A percentile compares a stretch with the other conserved stretches of the same genome.
phyloP scores from a whole-genome alignment of 2,797 vertebrate genomes.

The Hozukius guyotensis region DNA sequence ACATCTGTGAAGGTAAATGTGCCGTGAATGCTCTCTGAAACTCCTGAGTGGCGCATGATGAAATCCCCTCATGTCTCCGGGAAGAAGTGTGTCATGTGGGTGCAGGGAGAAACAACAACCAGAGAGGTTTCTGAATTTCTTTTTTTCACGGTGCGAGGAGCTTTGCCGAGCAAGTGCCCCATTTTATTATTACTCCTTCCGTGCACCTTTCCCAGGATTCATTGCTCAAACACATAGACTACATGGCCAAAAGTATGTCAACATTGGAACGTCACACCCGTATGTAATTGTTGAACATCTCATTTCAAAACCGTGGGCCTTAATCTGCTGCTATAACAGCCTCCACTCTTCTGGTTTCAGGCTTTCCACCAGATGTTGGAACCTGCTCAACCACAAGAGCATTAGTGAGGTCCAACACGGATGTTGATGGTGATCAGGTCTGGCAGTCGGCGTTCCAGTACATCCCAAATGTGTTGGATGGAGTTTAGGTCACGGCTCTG shows the following conservation, averaged over 20 bases:
- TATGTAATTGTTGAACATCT: background rate
- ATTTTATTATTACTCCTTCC: background rate
- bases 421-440: background rate
- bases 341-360: background rate
- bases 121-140: background rate
- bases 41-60: conserved; percentile 19
- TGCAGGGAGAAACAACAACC: background rate
- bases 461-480: too few relatives aligned
- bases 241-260: background rate
- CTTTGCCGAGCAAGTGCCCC: background rate
- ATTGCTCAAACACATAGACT: background rate
- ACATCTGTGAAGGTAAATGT: conserved; percentile 41
- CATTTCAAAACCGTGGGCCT: background rate
- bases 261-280: background rate
- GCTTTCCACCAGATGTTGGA: background rate
- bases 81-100: conserved; percentile 15
- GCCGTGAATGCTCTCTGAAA: conserved; percentile 19
- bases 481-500: too few relatives aligned
- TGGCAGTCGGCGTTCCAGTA: background rate
- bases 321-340: background rate
- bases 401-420: background rate
- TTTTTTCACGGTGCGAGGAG: background rate
- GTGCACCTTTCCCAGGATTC: background rate
- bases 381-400: background rate
- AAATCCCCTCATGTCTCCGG: conserved; percentile 8